Percentiles rank a stretch among this genome's conserved stretches.
Evolutionary conservation across 2,113 vertebrate species (phyloP).

Genomic region (Sebastes fasciatus): DNA sequence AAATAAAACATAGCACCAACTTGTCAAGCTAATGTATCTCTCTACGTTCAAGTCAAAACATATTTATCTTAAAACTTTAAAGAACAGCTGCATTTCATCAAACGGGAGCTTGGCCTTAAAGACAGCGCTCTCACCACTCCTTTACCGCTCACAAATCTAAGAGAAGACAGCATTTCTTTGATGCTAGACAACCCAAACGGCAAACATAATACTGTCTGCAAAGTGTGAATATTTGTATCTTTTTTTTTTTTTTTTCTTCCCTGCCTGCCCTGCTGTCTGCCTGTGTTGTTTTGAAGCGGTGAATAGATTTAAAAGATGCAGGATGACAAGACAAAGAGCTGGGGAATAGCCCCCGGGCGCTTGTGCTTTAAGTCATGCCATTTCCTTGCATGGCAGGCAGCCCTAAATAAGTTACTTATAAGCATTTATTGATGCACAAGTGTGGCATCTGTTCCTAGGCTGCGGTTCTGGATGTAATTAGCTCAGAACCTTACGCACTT

Average conservation of each 20-base stretch:
- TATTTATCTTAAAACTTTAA: constrained; percentile 82
- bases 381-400: constrained; percentile 86
- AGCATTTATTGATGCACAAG: constrained; percentile 88
- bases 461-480: constrained; percentile 83
- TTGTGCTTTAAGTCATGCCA: constrained; percentile 86
- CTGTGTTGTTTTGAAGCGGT: constrained; percentile 83
- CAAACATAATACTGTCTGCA: constrained; percentile 78
- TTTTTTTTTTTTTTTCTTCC: constrained; percentile 52
- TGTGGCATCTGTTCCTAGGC: constrained; percentile 85
- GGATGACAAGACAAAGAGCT: constrained; percentile 87
- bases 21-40: constrained; percentile 75
- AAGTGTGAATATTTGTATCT: constrained; percentile 83
- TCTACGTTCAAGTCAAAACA: constrained; percentile 71
- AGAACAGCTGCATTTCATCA: constrained; percentile 76
- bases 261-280: constrained; percentile 80
- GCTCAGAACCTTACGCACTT: constrained; percentile 82
- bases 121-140: constrained; percentile 59
- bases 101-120: constrained; percentile 74
- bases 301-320: constrained; percentile 86
- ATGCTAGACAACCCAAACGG: constrained; percentile 74
- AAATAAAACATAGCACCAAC: constrained; percentile 64
- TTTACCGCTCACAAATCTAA: constrained; percentile 71
- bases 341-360: constrained; percentile 80
- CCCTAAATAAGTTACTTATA: constrained; percentile 88
- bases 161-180: constrained; percentile 72